Conservation (phyloP, 2,888 invertebrate species). For the Cephus sareptanus region DNA sequence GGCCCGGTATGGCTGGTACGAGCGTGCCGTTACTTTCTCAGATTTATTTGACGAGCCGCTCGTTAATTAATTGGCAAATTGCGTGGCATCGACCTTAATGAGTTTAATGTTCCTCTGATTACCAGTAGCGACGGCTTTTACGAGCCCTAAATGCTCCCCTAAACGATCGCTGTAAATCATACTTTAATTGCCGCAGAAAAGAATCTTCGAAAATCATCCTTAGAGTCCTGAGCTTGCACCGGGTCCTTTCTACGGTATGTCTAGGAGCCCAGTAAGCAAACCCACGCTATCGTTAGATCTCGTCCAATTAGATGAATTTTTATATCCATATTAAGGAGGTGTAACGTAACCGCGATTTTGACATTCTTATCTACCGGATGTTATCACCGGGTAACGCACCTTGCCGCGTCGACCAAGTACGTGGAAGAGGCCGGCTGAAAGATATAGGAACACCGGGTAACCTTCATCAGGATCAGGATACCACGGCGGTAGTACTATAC, state of each 20-base stretch:
- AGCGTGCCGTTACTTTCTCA: background rate
- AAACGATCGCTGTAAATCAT: slow-evolving; percentile 50
- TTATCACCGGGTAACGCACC: background rate
- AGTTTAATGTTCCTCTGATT: slow-evolving; percentile 47
- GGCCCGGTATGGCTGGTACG: background rate
- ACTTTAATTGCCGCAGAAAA: slow-evolving; percentile 38
- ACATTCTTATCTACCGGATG: background rate
- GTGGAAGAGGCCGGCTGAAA: background rate
- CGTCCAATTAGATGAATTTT: background rate
- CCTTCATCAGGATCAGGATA: background rate
- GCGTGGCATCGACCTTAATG: slow-evolving; percentile 37
- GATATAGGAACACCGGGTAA: background rate
- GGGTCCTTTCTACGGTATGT: background rate
- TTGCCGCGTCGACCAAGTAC: background rate
- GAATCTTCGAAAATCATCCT: slow-evolving; percentile 2
- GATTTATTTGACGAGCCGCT: slow-evolving; percentile 3
- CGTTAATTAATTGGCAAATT: slow-evolving; percentile 47
- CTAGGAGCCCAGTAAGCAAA: background rate
- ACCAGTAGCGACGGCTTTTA: slow-evolving; percentile 48
- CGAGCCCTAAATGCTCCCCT: slow-evolving; percentile 41
- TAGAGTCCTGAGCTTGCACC: background rate
- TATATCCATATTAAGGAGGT: background rate
- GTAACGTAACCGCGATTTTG: background rate
- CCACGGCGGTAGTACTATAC: background rate
- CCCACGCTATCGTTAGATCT: background rate